phyloP scores from a whole-genome alignment of 2,797 vertebrate genomes.

The Simalia tracyae region DNA sequence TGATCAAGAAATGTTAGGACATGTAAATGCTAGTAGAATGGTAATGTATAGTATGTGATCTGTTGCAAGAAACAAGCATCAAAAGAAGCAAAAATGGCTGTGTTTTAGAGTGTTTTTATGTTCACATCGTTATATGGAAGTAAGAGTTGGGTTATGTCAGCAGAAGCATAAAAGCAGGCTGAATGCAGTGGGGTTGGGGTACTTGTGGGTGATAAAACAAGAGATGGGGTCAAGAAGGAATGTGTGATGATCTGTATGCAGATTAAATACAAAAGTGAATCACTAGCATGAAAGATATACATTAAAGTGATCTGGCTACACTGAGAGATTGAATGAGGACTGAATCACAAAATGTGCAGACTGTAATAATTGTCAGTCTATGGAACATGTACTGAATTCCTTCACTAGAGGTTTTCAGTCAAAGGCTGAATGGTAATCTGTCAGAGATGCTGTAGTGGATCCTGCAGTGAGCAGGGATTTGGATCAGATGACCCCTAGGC shows the following conservation, averaged over 20 bases:
- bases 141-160: neutral
- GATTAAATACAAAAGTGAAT: neutral
- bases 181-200: neutral
- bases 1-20: neutral
- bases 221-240: neutral
- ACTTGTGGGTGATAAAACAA: neutral
- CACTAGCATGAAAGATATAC: neutral
- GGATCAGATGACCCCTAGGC: neutral
- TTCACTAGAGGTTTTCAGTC: neutral
- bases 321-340: neutral
- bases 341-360: neutral
- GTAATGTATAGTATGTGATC: neutral
- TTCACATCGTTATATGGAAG: neutral
- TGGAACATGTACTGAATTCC: neutral
- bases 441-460: neutral
- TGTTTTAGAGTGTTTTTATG: neutral
- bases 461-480: neutral
- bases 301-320: neutral
- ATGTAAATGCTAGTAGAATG: neutral
- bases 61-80: neutral
- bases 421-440: neutral
- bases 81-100: neutral
- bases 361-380: neutral
- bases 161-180: neutral
- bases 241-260: neutral